A percentile compares a stretch with the other conserved stretches of the same genome.
These are phyloP conservation scores for Frieseomelitta varia DNA, from an alignment of 1,140 invertebrate genomes.

Conservation along the genomic window DNA sequence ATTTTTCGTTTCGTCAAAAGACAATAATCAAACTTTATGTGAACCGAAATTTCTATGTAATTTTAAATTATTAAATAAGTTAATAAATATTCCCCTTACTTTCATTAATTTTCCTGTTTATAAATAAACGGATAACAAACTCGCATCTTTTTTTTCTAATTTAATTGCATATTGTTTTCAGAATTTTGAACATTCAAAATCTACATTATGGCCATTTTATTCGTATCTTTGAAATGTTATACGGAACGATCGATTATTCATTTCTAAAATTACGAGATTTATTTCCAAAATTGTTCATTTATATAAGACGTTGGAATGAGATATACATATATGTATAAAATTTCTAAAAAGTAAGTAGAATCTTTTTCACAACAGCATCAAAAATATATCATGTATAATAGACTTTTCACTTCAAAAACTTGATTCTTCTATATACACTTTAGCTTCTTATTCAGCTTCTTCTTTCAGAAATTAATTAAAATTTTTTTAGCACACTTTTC, in stretches of 20 bases:
- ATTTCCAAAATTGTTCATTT: too few relatives aligned
- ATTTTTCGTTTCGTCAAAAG: neutral
- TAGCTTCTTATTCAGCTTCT: neutral
- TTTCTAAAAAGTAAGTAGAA: neutral
- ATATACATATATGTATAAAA: too few relatives aligned
- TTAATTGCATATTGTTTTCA: neutral
- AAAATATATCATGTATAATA: neutral
- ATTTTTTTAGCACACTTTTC: neutral
- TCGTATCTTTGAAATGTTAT: too few relatives aligned
- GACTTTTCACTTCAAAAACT: neutral
- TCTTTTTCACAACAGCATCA: neutral
- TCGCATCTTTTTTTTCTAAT: neutral
- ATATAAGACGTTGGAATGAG: too few relatives aligned
- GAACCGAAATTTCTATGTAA: too few relatives aligned
- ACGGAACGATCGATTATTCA: too few relatives aligned
- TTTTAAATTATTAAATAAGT: too few relatives aligned
- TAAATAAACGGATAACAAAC: neutral
- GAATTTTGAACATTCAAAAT: too few relatives aligned
- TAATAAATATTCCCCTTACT: too few relatives aligned
- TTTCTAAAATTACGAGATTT: too few relatives aligned
- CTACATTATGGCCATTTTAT: too few relatives aligned
- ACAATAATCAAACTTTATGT: slow-evolving; percentile 7
- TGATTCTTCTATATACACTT: neutral
- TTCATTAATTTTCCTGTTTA: neutral
- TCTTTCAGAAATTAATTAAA: neutral